phyloP scores from a whole-genome alignment of 1,140 invertebrate species.

The Meloidogyne exigua region DNA sequence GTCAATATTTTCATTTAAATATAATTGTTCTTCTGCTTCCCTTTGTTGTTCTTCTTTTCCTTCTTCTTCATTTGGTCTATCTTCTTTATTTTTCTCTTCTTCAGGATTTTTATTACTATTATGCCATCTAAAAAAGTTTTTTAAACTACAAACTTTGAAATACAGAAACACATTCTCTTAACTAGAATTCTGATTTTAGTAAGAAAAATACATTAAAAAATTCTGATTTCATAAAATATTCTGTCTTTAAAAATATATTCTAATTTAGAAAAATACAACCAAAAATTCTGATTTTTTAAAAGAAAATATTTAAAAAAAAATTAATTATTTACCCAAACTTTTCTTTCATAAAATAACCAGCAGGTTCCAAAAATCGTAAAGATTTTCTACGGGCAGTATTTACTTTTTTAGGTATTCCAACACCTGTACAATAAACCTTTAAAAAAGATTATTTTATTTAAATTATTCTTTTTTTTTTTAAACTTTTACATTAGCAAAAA shows the following conservation, averaged over 20 bases:
- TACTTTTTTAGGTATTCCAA: background rate
- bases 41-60: background rate
- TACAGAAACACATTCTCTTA: too few species aligned
- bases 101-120: background rate
- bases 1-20: background rate
- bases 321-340: slow-evolving; percentile 23
- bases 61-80: too few species aligned
- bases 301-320: too few species aligned
- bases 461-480: background rate
- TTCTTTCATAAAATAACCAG: slow-evolving; percentile 21
- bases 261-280: background rate
- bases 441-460: background rate
- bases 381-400: slow-evolving; percentile 12
- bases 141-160: too few species aligned
- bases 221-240: background rate
- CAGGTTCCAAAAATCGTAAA: slow-evolving; percentile 30
- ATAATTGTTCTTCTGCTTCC: background rate
- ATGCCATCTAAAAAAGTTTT: background rate
- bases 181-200: too few species aligned
- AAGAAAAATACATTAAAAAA: too few species aligned
- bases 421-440: slow-evolving; percentile 26
- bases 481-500: background rate
- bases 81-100: slow-evolving; percentile 1
- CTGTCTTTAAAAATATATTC: background rate
- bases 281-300: too few species aligned